Base-by-base conservation (phyloP, 2,888 invertebrate genomes). In the Philonicus albiceps region DNA sequence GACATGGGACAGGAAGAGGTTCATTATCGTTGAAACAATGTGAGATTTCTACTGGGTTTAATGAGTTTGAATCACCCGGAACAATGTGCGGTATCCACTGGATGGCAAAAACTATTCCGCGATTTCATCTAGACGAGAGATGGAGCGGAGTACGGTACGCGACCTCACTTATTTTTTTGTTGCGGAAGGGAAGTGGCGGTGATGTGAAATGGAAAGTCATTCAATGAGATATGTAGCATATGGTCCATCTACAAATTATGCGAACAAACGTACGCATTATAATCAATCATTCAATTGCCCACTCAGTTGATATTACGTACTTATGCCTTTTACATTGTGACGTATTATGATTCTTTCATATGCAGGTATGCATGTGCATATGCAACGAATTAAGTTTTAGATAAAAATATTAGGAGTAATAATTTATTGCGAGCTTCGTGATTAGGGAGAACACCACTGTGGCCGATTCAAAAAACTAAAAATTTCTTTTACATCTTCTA, bases 21-120 rank as follows among this genome's bases (percentile, higher is more conserved):
- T 74, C 74, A 74, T 74, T 74, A 74, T 74, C 31, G 31, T 74
- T 74, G 74, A 74, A 74, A 74, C 74, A 74, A 74, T 31, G 74
- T n/a, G 74, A 74, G 74, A 74, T 74, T 74, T 74, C 74, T 74
- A 31, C 34, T 30, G 74, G 30, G 74, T 34, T 31, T 74, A 74
- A 74, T 74, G 74, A 74, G 74, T 74, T 74, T 74, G 74, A 31
- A 74, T 74, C 74, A 34, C 74, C 74, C 74, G 74, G 74, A 74
- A 31, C 31, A n/a, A 74, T 31, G 74, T 74, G 74, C 74, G 73
- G 73, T 73, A 73, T 73, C 73, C 73, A 74, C 31, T 74, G 74
- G 74, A 74, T 74, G 74, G 64, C 19, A 74, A 74, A 74, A 74
- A 74, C 30, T 31, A n/a, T 16, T 74, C 31, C 64, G 64, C 64